These are phyloP conservation scores for Drosophila funebris DNA, from an alignment of 1,140 invertebrate genomes.

Conservation along the genomic window DNA sequence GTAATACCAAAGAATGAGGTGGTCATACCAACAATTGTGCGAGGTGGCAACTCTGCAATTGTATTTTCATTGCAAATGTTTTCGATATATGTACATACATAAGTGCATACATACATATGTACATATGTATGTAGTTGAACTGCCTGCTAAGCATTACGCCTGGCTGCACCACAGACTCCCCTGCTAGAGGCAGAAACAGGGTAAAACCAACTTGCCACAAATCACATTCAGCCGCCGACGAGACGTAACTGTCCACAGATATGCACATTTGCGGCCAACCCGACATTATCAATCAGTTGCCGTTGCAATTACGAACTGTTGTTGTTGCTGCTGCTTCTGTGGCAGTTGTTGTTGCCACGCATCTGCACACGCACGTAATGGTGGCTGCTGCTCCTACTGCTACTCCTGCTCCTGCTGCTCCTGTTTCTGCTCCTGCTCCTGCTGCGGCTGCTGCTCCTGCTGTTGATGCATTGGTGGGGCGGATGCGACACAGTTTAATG, in stretches of 20 bases:
- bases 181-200: not conserved
- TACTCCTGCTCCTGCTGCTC: not conserved
- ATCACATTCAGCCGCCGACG: slow-evolving; percentile 15
- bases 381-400: not conserved
- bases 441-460: not conserved
- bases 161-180: not conserved
- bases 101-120: too few relatives aligned
- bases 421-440: not conserved
- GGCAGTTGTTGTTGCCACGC: slow-evolving; percentile 8
- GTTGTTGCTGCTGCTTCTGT: slow-evolving; percentile 2
- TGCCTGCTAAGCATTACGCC: not conserved
- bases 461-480: slow-evolving; percentile 23
- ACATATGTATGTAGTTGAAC: not conserved
- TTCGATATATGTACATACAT: not conserved
- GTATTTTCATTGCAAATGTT: slow-evolving; percentile 6
- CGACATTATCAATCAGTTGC: slow-evolving; percentile 47
- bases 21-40: not conserved
- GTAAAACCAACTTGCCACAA: slow-evolving; percentile 19
- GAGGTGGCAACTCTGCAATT: not conserved
- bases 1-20: too few relatives aligned
- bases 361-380: slow-evolving; percentile 22
- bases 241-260: slow-evolving; percentile 43
- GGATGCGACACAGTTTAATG: slow-evolving; percentile 56
- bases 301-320: slow-evolving; percentile 28
- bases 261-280: slow-evolving; percentile 44